Evolutionary conservation across 2,113 vertebrate genomes (phyloP), one percentile per base, ranked within the genome.

Genomic region (Pyxicephalus adspersus): DNA sequence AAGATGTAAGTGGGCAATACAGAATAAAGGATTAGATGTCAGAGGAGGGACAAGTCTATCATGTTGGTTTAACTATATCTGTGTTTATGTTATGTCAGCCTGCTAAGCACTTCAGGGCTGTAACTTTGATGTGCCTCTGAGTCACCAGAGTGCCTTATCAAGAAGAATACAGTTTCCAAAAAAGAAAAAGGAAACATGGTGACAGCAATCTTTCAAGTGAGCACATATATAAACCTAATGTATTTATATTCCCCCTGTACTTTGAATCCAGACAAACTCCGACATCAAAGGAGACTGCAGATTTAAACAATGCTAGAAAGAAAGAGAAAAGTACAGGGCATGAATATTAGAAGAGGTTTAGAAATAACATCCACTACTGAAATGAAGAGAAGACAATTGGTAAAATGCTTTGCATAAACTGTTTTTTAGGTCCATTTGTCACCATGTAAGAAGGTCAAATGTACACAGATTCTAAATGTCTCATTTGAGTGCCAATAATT

Each of bases 91-190:
- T 82, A 58, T 75, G 51, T 29, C 71, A 75, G 22, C 66, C 65
- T 82, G 50, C 51, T 75, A 75, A 82, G 64, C 28, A 54, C 29
- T 71, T 64, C 64, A 22, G 9, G 80, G 80, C 80, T 75, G 70
- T 66, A 55, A 65, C 80, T 82, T 82, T 82, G 61, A 82, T 82
- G 71, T 82, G 31, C 64, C 71, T 54, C 25, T 45, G 64, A 82
- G 51, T 66, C 80, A 75, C 71, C 29, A 74, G 80, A 71, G 80
- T 23, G 25, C 63, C 61, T 74, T 82, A 82, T 82, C 80, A 82
- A 82, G 57, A 45, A 55, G 50, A 75, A 64, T 75, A 75, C 70
- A 26, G 75, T 66, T 73, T 65, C 71, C 51, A 58, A 50, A 75
- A n/a, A 82, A 75, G 63, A 52, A 75, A 75, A 75, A 57, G 28